phyloP scores from a whole-genome alignment of 64 coral and sea anemone species.

The Porites australiensis region DNA sequence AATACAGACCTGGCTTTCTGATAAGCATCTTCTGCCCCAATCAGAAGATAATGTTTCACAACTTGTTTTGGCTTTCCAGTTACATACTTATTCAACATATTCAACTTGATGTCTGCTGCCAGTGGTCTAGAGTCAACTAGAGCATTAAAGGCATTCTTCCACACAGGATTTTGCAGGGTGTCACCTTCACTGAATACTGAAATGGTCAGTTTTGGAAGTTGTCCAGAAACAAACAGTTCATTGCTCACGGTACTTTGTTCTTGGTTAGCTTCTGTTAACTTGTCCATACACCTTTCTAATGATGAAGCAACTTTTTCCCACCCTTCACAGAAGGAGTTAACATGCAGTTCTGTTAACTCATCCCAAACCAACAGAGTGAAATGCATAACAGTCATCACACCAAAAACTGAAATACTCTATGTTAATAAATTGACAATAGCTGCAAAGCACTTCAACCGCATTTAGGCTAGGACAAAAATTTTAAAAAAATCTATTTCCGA shows the following conservation, averaged over 20 bases:
- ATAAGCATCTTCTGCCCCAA: constrained; percentile 35
- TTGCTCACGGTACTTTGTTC: neutral
- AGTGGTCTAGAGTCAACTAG: no score
- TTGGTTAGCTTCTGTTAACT: constrained; percentile 40
- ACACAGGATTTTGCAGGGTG: neutral
- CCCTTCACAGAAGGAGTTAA: neutral
- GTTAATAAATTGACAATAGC: no score
- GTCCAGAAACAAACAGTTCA: no score
- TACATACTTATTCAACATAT: constrained; percentile 69
- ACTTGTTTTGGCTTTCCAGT: constrained; percentile 28
- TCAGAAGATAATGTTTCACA: constrained; percentile 51
- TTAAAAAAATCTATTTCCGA: no score
- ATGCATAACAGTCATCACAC: no score
- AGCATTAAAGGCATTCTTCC: no score
- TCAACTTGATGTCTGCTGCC: constrained; percentile 54
- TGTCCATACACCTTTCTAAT: neutral
- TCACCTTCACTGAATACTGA: constrained; percentile 69
- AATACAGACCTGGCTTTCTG: constrained; percentile 29
- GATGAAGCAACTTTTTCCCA: neutral
- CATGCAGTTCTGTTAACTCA: neutral
- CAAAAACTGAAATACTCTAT: neutral
- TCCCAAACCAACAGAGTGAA: neutral
- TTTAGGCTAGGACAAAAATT: no score
- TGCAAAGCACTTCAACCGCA: no score
- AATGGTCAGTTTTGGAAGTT: constrained; percentile 58